Percentiles rank a stretch among this genome's conserved stretches.
Conservation (phyloP, 2,888 invertebrate genomes). For the Hirtodrosophila trivittata region DNA sequence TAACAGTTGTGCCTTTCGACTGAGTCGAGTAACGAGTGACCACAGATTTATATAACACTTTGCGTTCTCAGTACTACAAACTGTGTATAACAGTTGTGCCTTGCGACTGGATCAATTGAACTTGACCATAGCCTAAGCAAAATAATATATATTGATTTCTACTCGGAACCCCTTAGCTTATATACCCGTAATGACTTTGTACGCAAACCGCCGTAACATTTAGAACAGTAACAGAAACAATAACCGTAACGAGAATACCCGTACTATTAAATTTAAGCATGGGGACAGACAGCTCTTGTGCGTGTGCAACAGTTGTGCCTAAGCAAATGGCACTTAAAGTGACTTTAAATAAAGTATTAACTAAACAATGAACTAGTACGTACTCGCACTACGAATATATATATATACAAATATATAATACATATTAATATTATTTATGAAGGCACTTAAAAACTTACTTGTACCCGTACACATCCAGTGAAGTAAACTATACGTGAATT, state of each 20-base stretch:
- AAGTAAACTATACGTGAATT: slow-evolving; percentile 14
- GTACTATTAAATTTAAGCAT: slow-evolving; percentile 4
- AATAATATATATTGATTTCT: not conserved
- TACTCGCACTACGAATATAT: too few relatives aligned
- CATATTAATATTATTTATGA: too few relatives aligned
- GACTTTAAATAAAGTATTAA: slow-evolving; percentile 4
- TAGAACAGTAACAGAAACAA: not conserved
- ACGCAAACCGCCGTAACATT: not conserved
- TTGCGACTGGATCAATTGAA: slow-evolving; percentile 6
- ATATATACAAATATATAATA: too few relatives aligned
- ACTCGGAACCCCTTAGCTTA: slow-evolving; percentile 6
- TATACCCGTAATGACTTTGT: slow-evolving; percentile 4
- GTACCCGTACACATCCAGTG: not conserved
- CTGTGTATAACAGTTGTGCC: too few relatives aligned
- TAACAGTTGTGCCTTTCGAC: slow-evolving; percentile 44
- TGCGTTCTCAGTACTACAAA: too few relatives aligned
- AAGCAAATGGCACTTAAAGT: too few relatives aligned
- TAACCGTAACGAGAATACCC: slow-evolving; percentile 3
- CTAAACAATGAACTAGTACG: not conserved
- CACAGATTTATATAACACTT: too few relatives aligned
- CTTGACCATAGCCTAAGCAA: slow-evolving; percentile 18
- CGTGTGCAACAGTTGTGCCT: not conserved
- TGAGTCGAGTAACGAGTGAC: too few relatives aligned
- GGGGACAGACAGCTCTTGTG: not conserved
- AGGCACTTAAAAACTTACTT: slow-evolving; percentile 8